Conservation (phyloP, 2,888 invertebrate species). For the Craniophora ligustri region DNA sequence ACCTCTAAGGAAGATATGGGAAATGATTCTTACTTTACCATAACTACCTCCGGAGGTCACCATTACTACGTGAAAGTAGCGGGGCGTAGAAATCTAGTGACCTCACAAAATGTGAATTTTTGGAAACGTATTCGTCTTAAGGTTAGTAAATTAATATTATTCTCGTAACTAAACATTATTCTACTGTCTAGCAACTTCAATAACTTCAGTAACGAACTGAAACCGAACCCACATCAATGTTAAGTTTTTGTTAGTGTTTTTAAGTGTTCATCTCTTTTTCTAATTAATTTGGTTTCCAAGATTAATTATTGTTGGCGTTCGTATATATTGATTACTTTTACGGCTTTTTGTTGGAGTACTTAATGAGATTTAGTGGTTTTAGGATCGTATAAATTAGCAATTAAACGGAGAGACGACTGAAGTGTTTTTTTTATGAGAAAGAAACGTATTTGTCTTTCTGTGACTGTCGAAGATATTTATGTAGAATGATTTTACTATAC, state of each 20-base stretch:
- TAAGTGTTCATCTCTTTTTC: too few relatives aligned
- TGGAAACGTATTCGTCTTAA: too few relatives aligned
- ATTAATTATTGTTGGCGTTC: slow-evolving; percentile 16
- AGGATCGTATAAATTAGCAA: background rate
- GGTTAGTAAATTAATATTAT: background rate
- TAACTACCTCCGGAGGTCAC: too few relatives aligned
- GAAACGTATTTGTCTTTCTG: too few relatives aligned
- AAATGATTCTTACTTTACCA: too few relatives aligned
- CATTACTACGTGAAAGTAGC: too few relatives aligned
- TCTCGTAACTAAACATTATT: background rate
- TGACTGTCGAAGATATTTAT: too few relatives aligned
- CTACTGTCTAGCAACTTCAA: background rate
- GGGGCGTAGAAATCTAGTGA: too few relatives aligned
- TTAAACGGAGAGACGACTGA: background rate
- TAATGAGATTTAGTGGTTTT: background rate
- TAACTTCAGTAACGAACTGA: slow-evolving; percentile 4
- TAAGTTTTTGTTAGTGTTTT: slow-evolving; percentile 25
- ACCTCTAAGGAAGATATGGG: too few relatives aligned
- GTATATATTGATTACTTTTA: background rate
- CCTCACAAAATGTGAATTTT: too few relatives aligned
- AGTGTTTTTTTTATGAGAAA: background rate
- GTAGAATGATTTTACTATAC: too few relatives aligned
- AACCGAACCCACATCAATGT: background rate
- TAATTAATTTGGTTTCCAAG: too few relatives aligned
- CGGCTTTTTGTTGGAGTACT: background rate